A percentile compares a stretch with the other conserved stretches of the same genome.
phyloP scores from a whole-genome alignment of 2,888 invertebrate species.

The Diogma glabrata region DNA sequence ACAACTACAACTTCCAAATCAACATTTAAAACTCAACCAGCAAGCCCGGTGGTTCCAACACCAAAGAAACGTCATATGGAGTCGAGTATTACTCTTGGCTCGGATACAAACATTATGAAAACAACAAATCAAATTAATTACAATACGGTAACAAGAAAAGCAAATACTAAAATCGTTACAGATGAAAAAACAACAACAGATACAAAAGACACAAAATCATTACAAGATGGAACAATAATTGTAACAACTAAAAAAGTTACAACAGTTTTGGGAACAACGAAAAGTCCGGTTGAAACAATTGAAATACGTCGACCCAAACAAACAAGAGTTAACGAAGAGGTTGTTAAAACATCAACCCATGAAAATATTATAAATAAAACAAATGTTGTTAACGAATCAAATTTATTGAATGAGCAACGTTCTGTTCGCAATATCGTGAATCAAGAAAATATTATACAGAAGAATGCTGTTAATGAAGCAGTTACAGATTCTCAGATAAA shows the following conservation, averaged over 20 bases:
- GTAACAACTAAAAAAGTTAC: slow-evolving; percentile 41
- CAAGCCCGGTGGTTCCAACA: slow-evolving; percentile 36
- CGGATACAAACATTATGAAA: slow-evolving; percentile 41
- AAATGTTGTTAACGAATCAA: slow-evolving; percentile 13
- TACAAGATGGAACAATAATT: slow-evolving; percentile 42
- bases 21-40: slow-evolving; percentile 42
- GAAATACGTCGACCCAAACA: slow-evolving; percentile 27
- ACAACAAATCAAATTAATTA: slow-evolving; percentile 50
- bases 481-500: neutral
- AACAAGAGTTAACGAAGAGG: slow-evolving; percentile 32
- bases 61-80: slow-evolving; percentile 51
- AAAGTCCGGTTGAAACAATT: slow-evolving; percentile 25
- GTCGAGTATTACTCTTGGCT: slow-evolving; percentile 52
- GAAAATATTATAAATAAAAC: slow-evolving; percentile 28
- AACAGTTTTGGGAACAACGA: slow-evolving; percentile 29
- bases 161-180: slow-evolving; percentile 30
- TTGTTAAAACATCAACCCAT: slow-evolving; percentile 29
- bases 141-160: slow-evolving; percentile 36
- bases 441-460: slow-evolving; percentile 10
- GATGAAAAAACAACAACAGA: slow-evolving; percentile 27
- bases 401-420: slow-evolving; percentile 20
- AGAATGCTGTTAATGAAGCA: slow-evolving; percentile 11
- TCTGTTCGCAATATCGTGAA: slow-evolving; percentile 14
- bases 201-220: slow-evolving; percentile 36
- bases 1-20: slow-evolving; percentile 42